A percentile compares a stretch with the other conserved stretches of the same genome.
These are phyloP conservation scores for Nylanderia fulva DNA, from an alignment of 1,140 invertebrate species.

Conservation along the genomic window DNA sequence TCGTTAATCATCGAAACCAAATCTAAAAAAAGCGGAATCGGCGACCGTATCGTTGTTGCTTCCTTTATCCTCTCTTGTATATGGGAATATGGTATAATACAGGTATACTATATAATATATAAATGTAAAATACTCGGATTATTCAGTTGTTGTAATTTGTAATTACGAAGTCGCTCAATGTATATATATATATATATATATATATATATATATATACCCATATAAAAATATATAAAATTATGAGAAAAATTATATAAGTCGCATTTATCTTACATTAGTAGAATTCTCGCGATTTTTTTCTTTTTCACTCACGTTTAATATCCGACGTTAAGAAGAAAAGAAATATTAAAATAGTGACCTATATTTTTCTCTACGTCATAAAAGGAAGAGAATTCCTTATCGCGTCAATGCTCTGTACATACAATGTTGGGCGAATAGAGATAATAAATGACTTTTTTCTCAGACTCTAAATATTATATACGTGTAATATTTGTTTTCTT, in stretches of 20 bases:
- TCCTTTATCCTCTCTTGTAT: background rate
- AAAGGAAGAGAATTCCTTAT: background rate
- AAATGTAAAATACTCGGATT: background rate
- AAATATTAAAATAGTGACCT: background rate
- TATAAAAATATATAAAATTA: background rate
- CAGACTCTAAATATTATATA: no score
- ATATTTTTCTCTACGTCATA: constrained; percentile 38
- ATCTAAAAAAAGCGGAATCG: background rate
- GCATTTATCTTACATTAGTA: background rate
- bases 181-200: no score
- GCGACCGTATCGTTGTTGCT: constrained; percentile 17
- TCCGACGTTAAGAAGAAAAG: background rate
- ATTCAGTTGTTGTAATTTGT: background rate
- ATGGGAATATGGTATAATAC: background rate
- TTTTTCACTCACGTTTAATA: background rate
- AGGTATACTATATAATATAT: no score
- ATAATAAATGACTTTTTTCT: constrained; percentile 2
- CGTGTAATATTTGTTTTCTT: no score
- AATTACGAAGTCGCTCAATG: background rate
- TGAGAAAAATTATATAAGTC: background rate
- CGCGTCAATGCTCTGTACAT: constrained; percentile 21
- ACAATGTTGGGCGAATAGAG: background rate
- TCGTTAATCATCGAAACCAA: background rate
- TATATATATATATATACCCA: no score
- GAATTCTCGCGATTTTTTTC: background rate